phyloP scores from a whole-genome alignment of 2,797 vertebrate genomes.

The Oophaga sylvatica region DNA sequence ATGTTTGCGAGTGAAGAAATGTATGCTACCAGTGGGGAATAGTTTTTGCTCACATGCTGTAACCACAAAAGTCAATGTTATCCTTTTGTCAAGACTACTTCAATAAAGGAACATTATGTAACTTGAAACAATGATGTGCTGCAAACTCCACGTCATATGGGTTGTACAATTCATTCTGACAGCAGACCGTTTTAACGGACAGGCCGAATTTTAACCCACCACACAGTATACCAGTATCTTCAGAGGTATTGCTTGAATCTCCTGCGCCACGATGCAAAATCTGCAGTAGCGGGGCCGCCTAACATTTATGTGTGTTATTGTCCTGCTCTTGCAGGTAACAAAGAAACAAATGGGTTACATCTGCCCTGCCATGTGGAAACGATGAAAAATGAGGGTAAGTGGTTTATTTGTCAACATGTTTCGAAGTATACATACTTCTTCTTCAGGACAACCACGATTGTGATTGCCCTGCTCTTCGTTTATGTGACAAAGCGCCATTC shows the following conservation, averaged over 20 bases:
- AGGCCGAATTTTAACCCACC: too few relatives aligned
- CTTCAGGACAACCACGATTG: too few relatives aligned
- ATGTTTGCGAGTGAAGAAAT: slow-evolving; percentile 72
- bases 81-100: slow-evolving; percentile 36
- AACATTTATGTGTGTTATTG: too few relatives aligned
- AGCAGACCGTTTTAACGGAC: background rate
- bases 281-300: too few relatives aligned
- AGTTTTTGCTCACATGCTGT: slow-evolving; percentile 15
- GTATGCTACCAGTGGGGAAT: slow-evolving; percentile 35
- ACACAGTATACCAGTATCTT: background rate
- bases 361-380: too few relatives aligned
- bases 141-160: background rate
- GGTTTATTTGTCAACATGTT: too few relatives aligned
- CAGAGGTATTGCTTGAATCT: background rate
- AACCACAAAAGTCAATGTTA: slow-evolving; percentile 38
- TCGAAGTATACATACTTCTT: too few relatives aligned
- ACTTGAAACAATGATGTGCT: background rate
- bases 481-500: too few relatives aligned
- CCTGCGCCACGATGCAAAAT: background rate
- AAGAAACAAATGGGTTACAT: too few relatives aligned
- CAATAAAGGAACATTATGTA: slow-evolving; percentile 23
- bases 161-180: background rate
- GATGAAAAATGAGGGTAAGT: too few relatives aligned
- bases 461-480: too few relatives aligned
- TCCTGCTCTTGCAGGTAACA: too few relatives aligned